A percentile compares a stretch with the other conserved stretches of the same genome.
phyloP scores from a whole-genome alignment of 2,113 vertebrate species.

The Spheniscus mendiculus region DNA sequence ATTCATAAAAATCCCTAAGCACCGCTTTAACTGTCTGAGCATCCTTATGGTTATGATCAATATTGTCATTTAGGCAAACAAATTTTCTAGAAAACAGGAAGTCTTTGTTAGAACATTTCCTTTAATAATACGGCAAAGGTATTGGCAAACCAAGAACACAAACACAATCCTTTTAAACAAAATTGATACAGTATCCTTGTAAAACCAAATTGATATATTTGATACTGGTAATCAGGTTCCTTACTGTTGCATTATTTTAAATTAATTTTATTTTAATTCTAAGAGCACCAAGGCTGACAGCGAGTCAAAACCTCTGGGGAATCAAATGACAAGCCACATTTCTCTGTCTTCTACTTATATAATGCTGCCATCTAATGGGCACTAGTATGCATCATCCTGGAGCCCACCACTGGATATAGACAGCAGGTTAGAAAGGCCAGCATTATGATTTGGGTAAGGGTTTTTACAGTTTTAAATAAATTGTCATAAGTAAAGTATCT shows the following conservation, averaged over 20 bases:
- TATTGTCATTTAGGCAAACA: slow-evolving; percentile 97
- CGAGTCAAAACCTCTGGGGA: not conserved
- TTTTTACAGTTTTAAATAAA: not conserved
- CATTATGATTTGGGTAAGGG: not conserved
- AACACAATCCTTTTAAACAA: not conserved
- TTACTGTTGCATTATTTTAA: not conserved
- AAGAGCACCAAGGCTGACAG: not conserved
- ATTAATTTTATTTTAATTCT: not conserved
- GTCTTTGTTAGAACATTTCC: not conserved
- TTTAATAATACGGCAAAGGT: not conserved
- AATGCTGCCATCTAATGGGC: slow-evolving; percentile 45
- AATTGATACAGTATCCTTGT: not conserved
- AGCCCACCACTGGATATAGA: not conserved
- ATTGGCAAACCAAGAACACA: not conserved
- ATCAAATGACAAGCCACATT: not conserved
- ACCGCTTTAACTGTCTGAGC: slow-evolving; percentile 95
- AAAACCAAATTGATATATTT: not conserved
- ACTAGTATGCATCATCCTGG: not conserved
- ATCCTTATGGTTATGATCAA: slow-evolving; percentile 95
- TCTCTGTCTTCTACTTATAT: not conserved
- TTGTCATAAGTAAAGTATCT: not conserved
- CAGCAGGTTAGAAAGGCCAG: not conserved
- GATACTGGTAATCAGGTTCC: not conserved
- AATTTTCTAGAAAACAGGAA: slow-evolving; percentile 86
- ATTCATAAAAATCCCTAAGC: slow-evolving; percentile 97